Evolutionary conservation across 1,140 invertebrate species (phyloP).

Genomic region (Sinonovacula constricta): DNA sequence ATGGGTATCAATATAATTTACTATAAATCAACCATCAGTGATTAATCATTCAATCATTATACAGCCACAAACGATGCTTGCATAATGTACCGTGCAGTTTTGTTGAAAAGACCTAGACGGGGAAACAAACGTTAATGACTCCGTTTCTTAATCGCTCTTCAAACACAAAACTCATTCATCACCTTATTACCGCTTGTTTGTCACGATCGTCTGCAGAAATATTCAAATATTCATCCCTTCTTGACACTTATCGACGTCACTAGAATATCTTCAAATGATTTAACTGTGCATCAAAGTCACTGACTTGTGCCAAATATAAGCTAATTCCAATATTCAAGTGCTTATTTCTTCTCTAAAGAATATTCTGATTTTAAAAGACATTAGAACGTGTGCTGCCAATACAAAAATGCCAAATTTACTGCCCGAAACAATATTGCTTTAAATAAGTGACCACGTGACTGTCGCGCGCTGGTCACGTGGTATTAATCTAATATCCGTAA

Average conservation of each 20-base stretch:
- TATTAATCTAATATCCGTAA: conserved; percentile 45
- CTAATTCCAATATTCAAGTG: neutral
- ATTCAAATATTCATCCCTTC: neutral
- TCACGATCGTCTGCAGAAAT: no score
- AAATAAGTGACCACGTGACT: neutral
- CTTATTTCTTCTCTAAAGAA: neutral
- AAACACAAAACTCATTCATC: no score
- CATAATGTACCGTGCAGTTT: no score
- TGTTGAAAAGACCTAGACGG: no score
- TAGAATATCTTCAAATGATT: neutral
- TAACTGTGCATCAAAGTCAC: neutral
- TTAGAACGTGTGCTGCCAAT: neutral
- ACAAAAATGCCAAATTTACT: conserved; percentile 1
- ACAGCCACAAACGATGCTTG: no score
- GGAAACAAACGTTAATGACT: no score
- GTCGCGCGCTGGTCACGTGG: conserved; percentile 41
- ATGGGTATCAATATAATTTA: no score
- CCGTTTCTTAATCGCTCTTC: no score
- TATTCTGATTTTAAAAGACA: neutral
- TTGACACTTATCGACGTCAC: neutral
- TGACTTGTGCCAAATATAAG: neutral
- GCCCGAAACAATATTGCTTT: conserved; percentile 1
- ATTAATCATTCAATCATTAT: no score
- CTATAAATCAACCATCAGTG: no score
- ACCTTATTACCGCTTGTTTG: no score